Evolutionary conservation across 2,113 vertebrate species (phyloP).

Genomic region (Martes martes): DNA sequence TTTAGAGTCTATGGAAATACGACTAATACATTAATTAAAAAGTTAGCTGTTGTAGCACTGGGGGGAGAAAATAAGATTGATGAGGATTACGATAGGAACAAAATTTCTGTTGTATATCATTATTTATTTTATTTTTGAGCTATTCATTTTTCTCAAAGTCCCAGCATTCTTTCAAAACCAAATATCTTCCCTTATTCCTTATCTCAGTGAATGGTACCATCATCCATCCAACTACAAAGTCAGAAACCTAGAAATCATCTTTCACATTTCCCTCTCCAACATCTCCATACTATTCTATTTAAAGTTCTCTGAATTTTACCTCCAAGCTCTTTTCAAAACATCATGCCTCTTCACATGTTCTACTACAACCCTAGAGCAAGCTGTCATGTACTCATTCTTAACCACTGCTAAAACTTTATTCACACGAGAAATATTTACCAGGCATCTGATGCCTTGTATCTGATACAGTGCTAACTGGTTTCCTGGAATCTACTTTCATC

Average conservation of each 20-base stretch:
- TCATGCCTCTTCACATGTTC: neutral
- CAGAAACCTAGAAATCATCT: neutral
- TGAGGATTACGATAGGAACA: neutral
- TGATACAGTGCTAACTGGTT: neutral
- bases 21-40: neutral
- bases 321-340: neutral
- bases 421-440: neutral
- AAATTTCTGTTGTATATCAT: neutral
- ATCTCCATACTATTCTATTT: neutral
- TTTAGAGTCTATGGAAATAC: neutral
- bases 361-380: neutral
- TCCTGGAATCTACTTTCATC: neutral
- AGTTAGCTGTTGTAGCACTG: neutral
- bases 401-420: neutral
- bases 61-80: neutral
- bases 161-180: constrained; percentile 12
- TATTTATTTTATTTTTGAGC: constrained; percentile 21
- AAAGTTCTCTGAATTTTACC: neutral
- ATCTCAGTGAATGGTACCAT: neutral
- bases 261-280: neutral
- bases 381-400: neutral
- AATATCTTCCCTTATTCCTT: neutral
- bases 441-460: neutral
- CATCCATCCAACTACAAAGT: neutral
- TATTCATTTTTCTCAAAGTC: neutral